Conservation (phyloP, 2,888 invertebrate genomes). For the Nyleta sp. region DNA sequence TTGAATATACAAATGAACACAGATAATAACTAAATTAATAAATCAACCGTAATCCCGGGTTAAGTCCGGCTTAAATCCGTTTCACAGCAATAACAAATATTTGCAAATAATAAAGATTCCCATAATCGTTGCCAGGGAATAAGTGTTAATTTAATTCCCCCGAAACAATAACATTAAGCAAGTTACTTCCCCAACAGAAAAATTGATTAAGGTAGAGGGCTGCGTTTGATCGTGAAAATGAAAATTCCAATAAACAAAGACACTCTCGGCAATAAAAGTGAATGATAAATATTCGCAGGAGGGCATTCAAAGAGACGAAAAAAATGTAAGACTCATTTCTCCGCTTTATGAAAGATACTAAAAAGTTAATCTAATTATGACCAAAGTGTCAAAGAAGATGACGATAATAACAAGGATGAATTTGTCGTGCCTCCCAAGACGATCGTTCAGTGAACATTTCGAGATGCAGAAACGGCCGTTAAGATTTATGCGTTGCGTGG, state of each 20-base stretch:
- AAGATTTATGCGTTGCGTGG: conserved; percentile 79
- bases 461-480: conserved; percentile 76
- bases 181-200: too few species aligned
- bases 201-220: conserved; percentile 32
- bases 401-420: conserved; percentile 65
- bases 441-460: conserved; percentile 67
- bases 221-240: conserved; percentile 22
- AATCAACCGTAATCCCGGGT: conserved; percentile 35
- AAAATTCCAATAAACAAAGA: conserved; percentile 46
- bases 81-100: conserved; percentile 21
- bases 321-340: conserved; percentile 13
- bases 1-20: too few species aligned
- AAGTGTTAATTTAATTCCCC: too few species aligned
- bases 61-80: conserved; percentile 25
- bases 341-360: conserved; percentile 29
- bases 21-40: conserved; percentile 35
- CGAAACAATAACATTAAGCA: too few species aligned
- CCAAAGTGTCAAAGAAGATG: conserved; percentile 52
- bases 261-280: conserved; percentile 29
- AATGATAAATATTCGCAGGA: conserved; percentile 46
- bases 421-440: conserved; percentile 71
- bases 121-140: too few species aligned
- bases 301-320: conserved; percentile 20
- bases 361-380: conserved; percentile 57
- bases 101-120: conserved; percentile 17